Evolutionary conservation across 2,888 invertebrate genomes (phyloP).

Genomic region (Timandra comae): DNA sequence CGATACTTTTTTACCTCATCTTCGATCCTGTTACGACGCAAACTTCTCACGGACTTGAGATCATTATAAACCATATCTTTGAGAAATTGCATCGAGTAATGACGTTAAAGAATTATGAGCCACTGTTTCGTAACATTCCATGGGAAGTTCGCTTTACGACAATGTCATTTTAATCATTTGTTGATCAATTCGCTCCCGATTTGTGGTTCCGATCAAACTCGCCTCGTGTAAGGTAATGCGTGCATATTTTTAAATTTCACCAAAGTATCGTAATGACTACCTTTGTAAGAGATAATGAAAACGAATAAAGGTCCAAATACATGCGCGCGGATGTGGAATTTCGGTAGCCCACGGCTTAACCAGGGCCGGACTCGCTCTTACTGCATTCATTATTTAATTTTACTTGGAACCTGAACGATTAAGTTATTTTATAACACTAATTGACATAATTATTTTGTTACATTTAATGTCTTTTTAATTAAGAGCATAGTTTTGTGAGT

Average conservation of each 20-base stretch:
- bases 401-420: too few relatives aligned
- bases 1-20: constrained; percentile 43
- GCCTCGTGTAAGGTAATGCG: constrained; percentile 17
- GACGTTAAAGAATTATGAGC: constrained; percentile 53
- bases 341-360: constrained; percentile 59
- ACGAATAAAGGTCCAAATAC: constrained; percentile 42
- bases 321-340: constrained; percentile 48
- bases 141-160: constrained; percentile 37
- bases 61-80: constrained; percentile 56
- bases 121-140: constrained; percentile 45
- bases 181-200: constrained; percentile 23
- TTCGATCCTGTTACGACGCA: constrained; percentile 67
- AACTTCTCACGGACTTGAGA: constrained; percentile 69
- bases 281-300: constrained; percentile 26
- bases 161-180: constrained; percentile 35
- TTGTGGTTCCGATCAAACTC: constrained; percentile 23
- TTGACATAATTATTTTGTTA: too few relatives aligned
- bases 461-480: too few relatives aligned
- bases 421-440: too few relatives aligned
- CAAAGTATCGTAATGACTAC: constrained; percentile 22
- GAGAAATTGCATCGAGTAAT: constrained; percentile 60
- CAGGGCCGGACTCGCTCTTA: constrained; percentile 37
- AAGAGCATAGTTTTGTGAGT: too few relatives aligned
- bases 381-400: too few relatives aligned
- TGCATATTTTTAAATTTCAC: constrained; percentile 20